These are phyloP conservation scores for Tanytarsus gracilentus DNA, from an alignment of 2,888 invertebrate genomes.

Conservation along the genomic window DNA sequence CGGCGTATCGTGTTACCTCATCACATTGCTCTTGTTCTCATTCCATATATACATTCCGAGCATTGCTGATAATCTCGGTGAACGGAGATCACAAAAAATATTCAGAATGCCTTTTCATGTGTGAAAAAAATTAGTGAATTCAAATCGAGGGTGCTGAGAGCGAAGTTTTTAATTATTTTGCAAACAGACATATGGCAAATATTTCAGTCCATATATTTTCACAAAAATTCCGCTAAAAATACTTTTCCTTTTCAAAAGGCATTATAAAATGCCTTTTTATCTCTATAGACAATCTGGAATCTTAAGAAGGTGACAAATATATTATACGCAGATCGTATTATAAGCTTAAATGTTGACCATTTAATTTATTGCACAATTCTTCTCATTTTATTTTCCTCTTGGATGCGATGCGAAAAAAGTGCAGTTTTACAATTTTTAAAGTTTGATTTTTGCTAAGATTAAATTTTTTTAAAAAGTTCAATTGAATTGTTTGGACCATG, in stretches of 20 bases:
- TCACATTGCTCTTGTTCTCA: constrained; percentile 3
- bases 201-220: no score
- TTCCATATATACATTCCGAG: background rate
- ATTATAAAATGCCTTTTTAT: constrained; percentile 17
- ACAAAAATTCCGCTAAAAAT: background rate
- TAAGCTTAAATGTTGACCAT: background rate
- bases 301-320: constrained; percentile 28
- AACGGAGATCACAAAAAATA: no score
- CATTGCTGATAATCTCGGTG: background rate
- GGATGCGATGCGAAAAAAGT: no score
- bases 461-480: no score
- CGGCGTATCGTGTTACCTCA: constrained; percentile 18
- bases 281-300: constrained; percentile 21
- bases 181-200: background rate
- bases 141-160: no score
- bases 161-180: no score
- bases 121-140: no score
- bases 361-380: background rate
- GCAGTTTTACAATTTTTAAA: no score
- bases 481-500: no score
- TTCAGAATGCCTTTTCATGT: no score
- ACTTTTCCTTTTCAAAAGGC: constrained; percentile 6
- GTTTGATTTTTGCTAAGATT: no score
- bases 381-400: background rate
- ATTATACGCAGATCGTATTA: constrained; percentile 12